Evolutionary conservation across 1,140 invertebrate species (phyloP).

Genomic region (Drosophila azteca): DNA sequence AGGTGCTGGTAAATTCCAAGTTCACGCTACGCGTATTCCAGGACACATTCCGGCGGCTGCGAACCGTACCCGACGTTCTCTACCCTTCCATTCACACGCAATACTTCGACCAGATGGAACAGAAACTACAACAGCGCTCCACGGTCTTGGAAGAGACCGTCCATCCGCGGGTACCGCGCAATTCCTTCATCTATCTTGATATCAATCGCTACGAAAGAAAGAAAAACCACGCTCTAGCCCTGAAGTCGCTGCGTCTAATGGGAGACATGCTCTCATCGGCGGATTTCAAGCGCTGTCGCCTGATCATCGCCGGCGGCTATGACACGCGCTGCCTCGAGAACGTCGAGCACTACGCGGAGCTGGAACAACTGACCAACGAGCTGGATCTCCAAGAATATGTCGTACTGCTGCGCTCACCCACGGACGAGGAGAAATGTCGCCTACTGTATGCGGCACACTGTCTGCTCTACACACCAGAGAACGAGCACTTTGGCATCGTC

Average conservation of each 20-base stretch:
- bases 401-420: constrained; percentile 93
- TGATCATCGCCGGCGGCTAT: constrained; percentile 99
- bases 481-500: constrained; percentile 99
- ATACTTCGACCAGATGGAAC: constrained; percentile 87
- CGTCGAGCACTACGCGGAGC: constrained; percentile 92
- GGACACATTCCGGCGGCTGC: constrained; percentile 91
- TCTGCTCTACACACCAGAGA: constrained; percentile 97
- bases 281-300: constrained; percentile 88
- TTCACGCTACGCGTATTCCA: constrained; percentile 94
- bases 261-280: constrained; percentile 84
- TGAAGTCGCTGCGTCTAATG: constrained; percentile 91
- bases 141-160: constrained; percentile 50
- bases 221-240: constrained; percentile 95
- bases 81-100: constrained; percentile 97
- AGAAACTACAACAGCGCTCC: constrained; percentile 72
- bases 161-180: constrained; percentile 76
- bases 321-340: constrained; percentile 96
- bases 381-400: constrained; percentile 90
- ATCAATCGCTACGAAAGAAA: constrained; percentile 99
- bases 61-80: constrained; percentile 90
- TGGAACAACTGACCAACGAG: constrained; percentile 84
- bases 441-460: constrained; percentile 90
- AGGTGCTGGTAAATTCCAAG: constrained; percentile 96
- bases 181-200: constrained; percentile 92
- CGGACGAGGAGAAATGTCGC: constrained; percentile 92